Base-by-base conservation (phyloP, 64 coral and sea anemone genomes). In the Trachythela sp. region DNA sequence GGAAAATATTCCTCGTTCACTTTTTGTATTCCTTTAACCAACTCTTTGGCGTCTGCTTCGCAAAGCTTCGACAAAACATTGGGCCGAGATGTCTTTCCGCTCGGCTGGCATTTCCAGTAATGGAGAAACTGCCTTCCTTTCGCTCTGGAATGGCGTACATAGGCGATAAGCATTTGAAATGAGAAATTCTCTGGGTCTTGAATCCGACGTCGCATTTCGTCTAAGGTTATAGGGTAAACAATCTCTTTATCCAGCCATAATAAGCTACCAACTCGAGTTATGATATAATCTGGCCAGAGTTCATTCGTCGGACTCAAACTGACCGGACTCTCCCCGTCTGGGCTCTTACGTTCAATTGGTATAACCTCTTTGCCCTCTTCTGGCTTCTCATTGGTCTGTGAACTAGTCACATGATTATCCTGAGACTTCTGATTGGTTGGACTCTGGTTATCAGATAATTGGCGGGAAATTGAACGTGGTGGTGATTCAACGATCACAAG, bases 101-200 rank as follows among this genome's bases (percentile, higher is more conserved):
- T 80, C 20, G 75, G 75, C 75, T 80, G 75, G 30, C 75, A 80
- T 35, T 80, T 80, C 75, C 75, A 80, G 75, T 80, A 80, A 30
- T 80, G 10, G 6, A 80, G 75, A 20, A 80, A 80, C 9, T 80
- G 75, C 17, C 75, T 80, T 36, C 75, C 75, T 80, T 80, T 80
- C 8, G 75, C 31, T 30, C 75, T 30, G 0, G 75, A 80, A 22
- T 80, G 75, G 0, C 75, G 75, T 9, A 80, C 75, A 22, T 80
- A 80, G 9, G 75, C 75, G 26, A 80, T 80, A 17, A 80, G 75
- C 75, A 80, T 80, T 80, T 80, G 75, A 39, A 80, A 80, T 13
- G 75, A 80, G 30, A 80, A 80, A 80, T 80, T 80, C 37, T 80
- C 75, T 8, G 75, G 75, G 30, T 80, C 75, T 20, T 80, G 75